Evolutionary conservation across 2,797 vertebrate genomes (phyloP), one percentile per base, ranked within the genome.

Genomic region (Alauda arvensis): DNA sequence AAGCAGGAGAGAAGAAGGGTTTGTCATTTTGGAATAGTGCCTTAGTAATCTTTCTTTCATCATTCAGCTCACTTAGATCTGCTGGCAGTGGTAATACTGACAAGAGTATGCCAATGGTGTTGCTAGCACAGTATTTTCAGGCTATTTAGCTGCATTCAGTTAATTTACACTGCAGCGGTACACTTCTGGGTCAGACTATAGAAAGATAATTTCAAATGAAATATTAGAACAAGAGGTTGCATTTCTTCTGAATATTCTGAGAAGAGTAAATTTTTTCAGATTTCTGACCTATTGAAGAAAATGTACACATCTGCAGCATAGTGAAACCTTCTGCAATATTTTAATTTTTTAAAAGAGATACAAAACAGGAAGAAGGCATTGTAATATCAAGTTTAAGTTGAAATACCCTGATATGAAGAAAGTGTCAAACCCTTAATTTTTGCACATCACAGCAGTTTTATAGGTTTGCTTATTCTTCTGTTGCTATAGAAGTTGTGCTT

Each of bases 111-210:
- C 18, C 20, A 62, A 0, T 57, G 19, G 28, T 65, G 12, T 40
- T 51, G 16, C 4, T 59, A 45, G 20, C 26, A 9, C 40, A 31
- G 9, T 14, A 4, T 68, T 79, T 79, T 55, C n/a, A 62, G 62
- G 8, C 6, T 83, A 3, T 40, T 78, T 37, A 69, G 34, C 29
- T 81, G 51, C 19, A 12, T 55, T 91, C 59, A 20, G 17, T 51
- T 83, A 56, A 31, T 53, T 83, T 51, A 14, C 0, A 0, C 15
- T 37, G 1, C 8, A 43, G 65, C 7, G 19, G 25, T 57, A 14
- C 10, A 3, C 34, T 72, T 48, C 9, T 45, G 33, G 31, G 13
- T 74, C 29, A 48, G 45, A 34, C 14, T 33, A 3, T 9, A 53
- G 33, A 33, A 75, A 31, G 48, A 67, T n/a, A n/a, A n/a, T n/a